Evolutionary conservation across 2,113 vertebrate genomes (phyloP), one percentile per base, ranked within the genome.

Genomic region (Scortum barcoo): DNA sequence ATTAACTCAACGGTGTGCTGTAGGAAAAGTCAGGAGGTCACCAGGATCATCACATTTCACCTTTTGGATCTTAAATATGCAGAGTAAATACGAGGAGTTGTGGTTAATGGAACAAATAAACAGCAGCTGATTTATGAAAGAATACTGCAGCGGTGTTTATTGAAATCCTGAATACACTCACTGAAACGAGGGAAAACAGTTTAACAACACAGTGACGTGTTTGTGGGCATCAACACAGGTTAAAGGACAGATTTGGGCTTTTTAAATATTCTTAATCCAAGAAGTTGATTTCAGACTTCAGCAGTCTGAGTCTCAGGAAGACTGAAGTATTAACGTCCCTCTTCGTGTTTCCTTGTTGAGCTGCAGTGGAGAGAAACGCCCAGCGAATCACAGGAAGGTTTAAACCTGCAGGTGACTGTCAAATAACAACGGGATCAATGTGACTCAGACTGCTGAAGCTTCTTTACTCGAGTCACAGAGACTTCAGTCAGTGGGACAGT

Each of bases 81-180:
- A n/a, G n/a, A n/a, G n/a, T n/a, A n/a, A n/a, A n/a, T n/a, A n/a
- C n/a, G n/a, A n/a, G n/a, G n/a, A n/a, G n/a, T n/a, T n/a, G n/a
- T n/a, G n/a, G n/a, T n/a, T n/a, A n/a, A n/a, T n/a, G n/a, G 48
- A 50, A 50, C 19, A 50, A 50, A 20, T n/a, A 24, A 70, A 56
- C 20, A 13, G 2, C 16, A 11, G 14, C 14, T 26, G 69, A 16
- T 30, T 6, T 20, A 28, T 46, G 62, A 76, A 48, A 76, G 20
- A 92, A 92, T 79, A 92, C 88, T 92, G 89, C 70, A 81, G 71
- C 30, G 80, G 88, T 57, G 66, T 87, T 88, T 88, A 90, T 87
- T 92, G 83, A 91, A 80, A 90, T 65, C 36, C 22, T 50, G 54
- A 67, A 67, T 28, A 57, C 69, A 44, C 26, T 50, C 26, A 28